Base-by-base conservation (phyloP, 1,140 invertebrate genomes). In the Paralvinella palmiformis region DNA sequence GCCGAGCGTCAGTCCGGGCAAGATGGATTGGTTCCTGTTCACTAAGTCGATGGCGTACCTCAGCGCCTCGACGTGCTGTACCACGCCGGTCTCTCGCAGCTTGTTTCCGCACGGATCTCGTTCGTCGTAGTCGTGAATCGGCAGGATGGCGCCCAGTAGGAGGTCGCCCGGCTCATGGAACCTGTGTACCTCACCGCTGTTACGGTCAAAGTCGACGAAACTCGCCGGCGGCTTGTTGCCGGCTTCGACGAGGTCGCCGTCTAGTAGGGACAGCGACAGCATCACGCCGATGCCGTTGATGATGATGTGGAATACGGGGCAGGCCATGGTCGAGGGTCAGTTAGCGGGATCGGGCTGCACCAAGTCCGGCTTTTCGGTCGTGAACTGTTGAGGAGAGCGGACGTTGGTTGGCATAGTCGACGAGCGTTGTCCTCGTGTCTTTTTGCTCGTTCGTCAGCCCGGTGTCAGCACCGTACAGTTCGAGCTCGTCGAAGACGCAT, bases 11-110 rank as follows among this genome's bases (percentile, higher is more conserved):
- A 64, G 29, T 27, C 33, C 33, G 5, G 63, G 63, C 35, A 64
- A 56, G 15, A 64, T 4, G 17, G 24, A n/a, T 2, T 20, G 55
- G 37, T 64, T 44, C 20, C 6, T 3, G 63, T 64, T 64, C 33
- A 64, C 45, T 36, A 29, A 24, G 10, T 24, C 2, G 37, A 64
- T 36, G 35, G 56, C 57, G 33, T 59, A 64, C n/a, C 24, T 22
- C 22, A 64, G 29, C n/a, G 53, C 55, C 41, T 64, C 63, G 13
- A 64, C 63, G 31, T 62, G 45, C 63, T 64, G 63, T 6, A 64
- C 63, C 17, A 41, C 55, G 5, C 63, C 57, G 15, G 63, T 29
- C 37, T 62, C 63, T 22, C 63, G 35, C 35, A 64, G 63, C 29
- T 33, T 32, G 35, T 2, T 32, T n/a, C 56, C 63, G 32, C 63